phyloP scores from a whole-genome alignment of 92 coral and sea anemone genomes.

The Parazoanthus darwini region DNA sequence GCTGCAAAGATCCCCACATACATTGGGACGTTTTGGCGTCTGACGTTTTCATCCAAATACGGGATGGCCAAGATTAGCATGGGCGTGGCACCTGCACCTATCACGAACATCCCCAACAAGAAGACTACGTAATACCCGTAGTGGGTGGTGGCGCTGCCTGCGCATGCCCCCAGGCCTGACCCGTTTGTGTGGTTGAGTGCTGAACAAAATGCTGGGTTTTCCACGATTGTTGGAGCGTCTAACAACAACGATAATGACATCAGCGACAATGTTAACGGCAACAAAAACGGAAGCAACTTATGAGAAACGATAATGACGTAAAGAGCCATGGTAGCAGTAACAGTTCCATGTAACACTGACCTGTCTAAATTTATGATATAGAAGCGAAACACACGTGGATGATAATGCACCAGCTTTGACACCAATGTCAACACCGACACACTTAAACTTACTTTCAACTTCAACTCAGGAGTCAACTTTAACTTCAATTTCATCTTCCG shows the following conservation, averaged over 20 bases:
- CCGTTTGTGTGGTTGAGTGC: conserved; percentile 28
- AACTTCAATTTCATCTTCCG: no score
- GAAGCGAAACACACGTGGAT: no score
- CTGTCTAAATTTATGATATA: no score
- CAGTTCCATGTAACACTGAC: no score
- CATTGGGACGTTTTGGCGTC: conserved; percentile 63
- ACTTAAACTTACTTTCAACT: no score
- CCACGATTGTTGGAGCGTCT: conserved; percentile 16
- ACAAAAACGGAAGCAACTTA: background rate
- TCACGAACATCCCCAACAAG: conserved; percentile 70
- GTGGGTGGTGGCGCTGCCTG: conserved; percentile 13
- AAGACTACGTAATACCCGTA: conserved; percentile 63
- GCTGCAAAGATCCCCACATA: conserved; percentile 70
- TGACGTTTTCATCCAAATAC: conserved; percentile 78
- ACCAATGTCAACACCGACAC: no score
- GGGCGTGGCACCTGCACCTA: conserved; percentile 69
- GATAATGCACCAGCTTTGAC: no score
- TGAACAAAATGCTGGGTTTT: conserved; percentile 27
- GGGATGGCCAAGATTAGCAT: conserved; percentile 66
- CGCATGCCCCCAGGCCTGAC: conserved; percentile 5
- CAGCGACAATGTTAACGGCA: background rate
- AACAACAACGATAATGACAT: background rate
- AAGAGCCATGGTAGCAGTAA: background rate
- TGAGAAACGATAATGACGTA: background rate
- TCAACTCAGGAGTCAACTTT: no score